Evolutionary conservation across 2,888 invertebrate genomes (phyloP).

Genomic region (Nowickia ferox): DNA sequence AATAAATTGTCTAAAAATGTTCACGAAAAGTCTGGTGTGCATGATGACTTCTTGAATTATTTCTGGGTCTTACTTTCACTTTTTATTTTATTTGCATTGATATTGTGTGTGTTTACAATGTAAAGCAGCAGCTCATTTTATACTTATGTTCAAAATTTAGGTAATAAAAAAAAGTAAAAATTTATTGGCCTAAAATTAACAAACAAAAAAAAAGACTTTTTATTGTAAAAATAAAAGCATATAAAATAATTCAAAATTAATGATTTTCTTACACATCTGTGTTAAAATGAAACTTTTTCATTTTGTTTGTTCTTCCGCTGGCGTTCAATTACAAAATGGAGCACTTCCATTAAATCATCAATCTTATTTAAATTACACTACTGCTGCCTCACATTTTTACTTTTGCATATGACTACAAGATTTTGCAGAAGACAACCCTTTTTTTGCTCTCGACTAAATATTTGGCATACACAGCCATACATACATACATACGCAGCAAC

Average conservation of each 20-base stretch:
- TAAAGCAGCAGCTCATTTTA: too few species aligned
- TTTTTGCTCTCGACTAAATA: constrained; percentile 8
- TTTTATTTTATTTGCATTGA: too few species aligned
- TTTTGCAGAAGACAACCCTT: constrained; percentile 63
- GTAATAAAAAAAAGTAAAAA: too few species aligned
- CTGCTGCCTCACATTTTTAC: background rate
- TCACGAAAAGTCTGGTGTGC: too few species aligned
- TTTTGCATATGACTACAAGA: constrained; percentile 22
- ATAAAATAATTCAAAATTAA: constrained; percentile 67
- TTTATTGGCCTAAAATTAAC: background rate
- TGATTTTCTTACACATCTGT: constrained; percentile 64
- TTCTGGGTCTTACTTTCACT: too few species aligned
- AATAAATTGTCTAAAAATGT: too few species aligned
- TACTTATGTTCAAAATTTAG: too few species aligned
- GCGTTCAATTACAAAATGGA: constrained; percentile 52
- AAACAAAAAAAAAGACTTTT: background rate
- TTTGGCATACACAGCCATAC: background rate
- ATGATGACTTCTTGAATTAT: too few species aligned
- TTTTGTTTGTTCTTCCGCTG: background rate
- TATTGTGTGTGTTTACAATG: too few species aligned
- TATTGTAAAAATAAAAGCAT: background rate
- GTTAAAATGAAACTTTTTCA: constrained; percentile 33
- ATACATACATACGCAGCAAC: background rate
- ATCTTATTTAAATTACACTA: constrained; percentile 68
- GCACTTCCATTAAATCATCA: constrained; percentile 61